A percentile compares a stretch with the other conserved stretches of the same genome.
These are phyloP conservation scores for Tuberolachnus salignus DNA, from an alignment of 2,888 invertebrate species.

Conservation along the genomic window DNA sequence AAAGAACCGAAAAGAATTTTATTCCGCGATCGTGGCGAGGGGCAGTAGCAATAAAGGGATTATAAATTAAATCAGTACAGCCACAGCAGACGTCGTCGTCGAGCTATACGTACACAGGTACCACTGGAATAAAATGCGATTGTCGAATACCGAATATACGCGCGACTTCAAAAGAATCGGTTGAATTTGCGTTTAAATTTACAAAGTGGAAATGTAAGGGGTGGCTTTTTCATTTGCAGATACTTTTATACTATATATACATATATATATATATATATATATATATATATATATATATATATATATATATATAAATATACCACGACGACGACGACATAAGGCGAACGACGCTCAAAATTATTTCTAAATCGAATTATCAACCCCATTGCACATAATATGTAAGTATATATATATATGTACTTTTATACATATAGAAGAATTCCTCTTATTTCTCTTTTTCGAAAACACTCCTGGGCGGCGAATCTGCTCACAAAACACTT, in stretches of 20 bases:
- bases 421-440: slow-evolving; percentile 10
- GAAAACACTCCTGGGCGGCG: slow-evolving; percentile 30
- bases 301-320: not conserved
- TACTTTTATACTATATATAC: too few species aligned
- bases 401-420: too few species aligned
- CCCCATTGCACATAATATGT: slow-evolving; percentile 33
- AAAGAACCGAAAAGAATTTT: slow-evolving; percentile 38
- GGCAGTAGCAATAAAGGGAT: slow-evolving; percentile 44
- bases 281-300: too few species aligned
- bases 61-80: slow-evolving; percentile 49
- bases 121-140: slow-evolving; percentile 49
- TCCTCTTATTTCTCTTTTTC: slow-evolving; percentile 45
- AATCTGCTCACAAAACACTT: slow-evolving; percentile 42
- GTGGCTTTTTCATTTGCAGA: slow-evolving; percentile 46
- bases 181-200: slow-evolving; percentile 53
- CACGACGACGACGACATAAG: not conserved
- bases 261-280: too few species aligned
- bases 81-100: too few species aligned
- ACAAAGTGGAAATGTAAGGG: slow-evolving; percentile 49
- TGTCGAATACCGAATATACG: slow-evolving; percentile 34
- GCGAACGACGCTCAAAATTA: slow-evolving; percentile 43
- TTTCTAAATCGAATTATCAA: slow-evolving; percentile 52
- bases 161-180: slow-evolving; percentile 53
- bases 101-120: slow-evolving; percentile 24
- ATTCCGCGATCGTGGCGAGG: not conserved